phyloP scores from a whole-genome alignment of 2,888 invertebrate genomes.

The Dendrolimus pini region DNA sequence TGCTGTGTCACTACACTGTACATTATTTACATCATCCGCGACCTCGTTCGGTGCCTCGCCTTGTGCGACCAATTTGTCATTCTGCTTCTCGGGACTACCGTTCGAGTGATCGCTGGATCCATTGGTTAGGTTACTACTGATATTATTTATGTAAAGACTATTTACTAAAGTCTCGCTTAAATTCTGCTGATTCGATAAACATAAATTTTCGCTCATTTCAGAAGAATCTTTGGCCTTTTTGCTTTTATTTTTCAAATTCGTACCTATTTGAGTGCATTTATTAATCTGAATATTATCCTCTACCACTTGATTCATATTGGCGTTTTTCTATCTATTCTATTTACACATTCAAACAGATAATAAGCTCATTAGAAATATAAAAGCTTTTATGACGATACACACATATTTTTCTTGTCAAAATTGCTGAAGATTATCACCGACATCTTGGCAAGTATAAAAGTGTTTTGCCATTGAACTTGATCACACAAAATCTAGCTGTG shows the following conservation, averaged over 20 bases:
- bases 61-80: conserved; percentile 34
- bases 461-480: conserved; percentile 33
- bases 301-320: conserved; percentile 62
- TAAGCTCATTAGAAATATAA: conserved; percentile 50
- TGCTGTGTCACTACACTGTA: conserved; percentile 49
- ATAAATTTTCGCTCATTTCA: conserved; percentile 48
- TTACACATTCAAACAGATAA: conserved; percentile 57
- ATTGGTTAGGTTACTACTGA: conserved; percentile 65
- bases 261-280: conserved; percentile 59
- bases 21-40: conserved; percentile 55
- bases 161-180: conserved; percentile 58
- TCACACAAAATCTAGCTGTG: conserved; percentile 24
- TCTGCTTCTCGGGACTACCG: conserved; percentile 34
- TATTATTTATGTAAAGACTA: conserved; percentile 61
- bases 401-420: conserved; percentile 66
- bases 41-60: conserved; percentile 32
- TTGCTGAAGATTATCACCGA: conserved; percentile 66
- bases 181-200: conserved; percentile 52
- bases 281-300: conserved; percentile 59
- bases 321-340: conserved; percentile 57
- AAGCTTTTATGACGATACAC: conserved; percentile 50
- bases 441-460: conserved; percentile 61
- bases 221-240: conserved; percentile 71
- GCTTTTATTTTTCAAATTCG: conserved; percentile 60
- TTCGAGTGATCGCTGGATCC: conserved; percentile 60